A percentile compares a stretch with the other conserved stretches of the same genome.
Evolutionary conservation across 2,113 vertebrate genomes (phyloP).

Genomic region (Labrus mixtus): DNA sequence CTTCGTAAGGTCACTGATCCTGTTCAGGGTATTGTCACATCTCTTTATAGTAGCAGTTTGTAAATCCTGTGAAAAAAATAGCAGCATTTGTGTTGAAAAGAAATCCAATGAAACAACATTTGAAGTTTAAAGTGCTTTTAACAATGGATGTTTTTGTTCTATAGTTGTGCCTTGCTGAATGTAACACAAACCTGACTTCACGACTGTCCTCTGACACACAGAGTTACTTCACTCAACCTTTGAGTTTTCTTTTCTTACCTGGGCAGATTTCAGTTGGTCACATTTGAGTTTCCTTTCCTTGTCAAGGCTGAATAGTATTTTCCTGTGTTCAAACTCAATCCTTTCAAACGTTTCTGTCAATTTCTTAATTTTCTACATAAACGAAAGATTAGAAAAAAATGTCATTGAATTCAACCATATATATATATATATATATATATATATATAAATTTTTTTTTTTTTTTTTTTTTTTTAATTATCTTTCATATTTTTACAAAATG

Average conservation of each 20-base stretch:
- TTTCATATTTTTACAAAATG: slow-evolving; percentile 8
- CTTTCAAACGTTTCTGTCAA: slow-evolving; percentile 58
- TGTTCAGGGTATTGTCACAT: slow-evolving; percentile 56
- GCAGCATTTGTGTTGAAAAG: background rate
- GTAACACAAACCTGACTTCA: slow-evolving; percentile 33
- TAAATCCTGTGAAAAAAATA: slow-evolving; percentile 70
- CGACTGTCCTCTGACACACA: slow-evolving; percentile 16
- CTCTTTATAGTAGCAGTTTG: slow-evolving; percentile 43
- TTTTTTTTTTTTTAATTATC: background rate
- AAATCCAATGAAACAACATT: background rate
- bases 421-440: background rate
- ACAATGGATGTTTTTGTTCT: slow-evolving; percentile 29
- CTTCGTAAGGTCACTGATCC: slow-evolving; percentile 60
- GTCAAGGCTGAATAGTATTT: slow-evolving; percentile 64
- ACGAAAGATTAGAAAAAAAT: slow-evolving; percentile 23
- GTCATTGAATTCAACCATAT: background rate
- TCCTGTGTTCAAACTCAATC: slow-evolving; percentile 62
- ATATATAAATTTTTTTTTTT: too few relatives aligned
- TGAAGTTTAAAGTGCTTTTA: slow-evolving; percentile 18
- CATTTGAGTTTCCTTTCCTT: slow-evolving; percentile 53
- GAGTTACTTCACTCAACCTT: background rate
- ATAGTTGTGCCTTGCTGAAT: slow-evolving; percentile 3
- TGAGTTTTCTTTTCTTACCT: slow-evolving; percentile 58
- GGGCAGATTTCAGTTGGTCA: slow-evolving; percentile 59
- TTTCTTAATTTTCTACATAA: slow-evolving; percentile 69